These are phyloP conservation scores for Crypturellus undulatus DNA, from an alignment of 2,113 vertebrate genomes.

Conservation along the genomic window DNA sequence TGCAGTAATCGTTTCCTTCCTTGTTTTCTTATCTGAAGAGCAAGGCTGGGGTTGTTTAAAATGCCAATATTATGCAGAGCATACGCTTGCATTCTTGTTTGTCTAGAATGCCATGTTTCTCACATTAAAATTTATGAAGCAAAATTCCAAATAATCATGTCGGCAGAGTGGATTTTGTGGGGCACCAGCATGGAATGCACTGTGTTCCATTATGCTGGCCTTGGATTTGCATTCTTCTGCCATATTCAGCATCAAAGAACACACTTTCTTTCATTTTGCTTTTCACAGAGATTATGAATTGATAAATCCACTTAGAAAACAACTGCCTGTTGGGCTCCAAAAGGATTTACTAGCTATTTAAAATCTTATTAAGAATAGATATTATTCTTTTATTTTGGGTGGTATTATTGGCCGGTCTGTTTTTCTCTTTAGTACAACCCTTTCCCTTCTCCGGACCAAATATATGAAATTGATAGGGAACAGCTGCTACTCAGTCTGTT, in stretches of 20 bases:
- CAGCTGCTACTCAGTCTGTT: constrained; percentile 63
- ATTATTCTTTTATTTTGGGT: not conserved
- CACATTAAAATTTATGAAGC: constrained; percentile 66
- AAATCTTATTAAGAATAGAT: not conserved
- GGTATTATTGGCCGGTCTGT: not conserved
- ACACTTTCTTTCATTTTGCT: not conserved
- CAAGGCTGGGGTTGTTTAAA: not conserved
- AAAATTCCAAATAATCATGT: constrained; percentile 32
- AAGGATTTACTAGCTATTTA: not conserved
- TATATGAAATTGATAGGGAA: constrained; percentile 70
- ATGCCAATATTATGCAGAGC: constrained; percentile 39
- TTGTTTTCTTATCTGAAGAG: constrained; percentile 40
- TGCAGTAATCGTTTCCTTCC: constrained; percentile 54
- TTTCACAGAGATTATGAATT: not conserved
- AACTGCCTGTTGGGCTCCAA: not conserved
- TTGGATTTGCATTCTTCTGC: constrained; percentile 14
- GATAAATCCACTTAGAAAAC: not conserved
- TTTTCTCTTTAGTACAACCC: constrained; percentile 29
- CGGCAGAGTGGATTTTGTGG: not conserved
- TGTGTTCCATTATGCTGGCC: not conserved
- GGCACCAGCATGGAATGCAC: not conserved
- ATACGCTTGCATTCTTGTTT: constrained; percentile 45
- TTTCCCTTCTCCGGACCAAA: constrained; percentile 19
- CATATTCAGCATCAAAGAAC: not conserved
- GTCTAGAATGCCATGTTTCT: constrained; percentile 63